Evolutionary conservation across 2,113 vertebrate species (phyloP).

Genomic region (Holacanthus passer): DNA sequence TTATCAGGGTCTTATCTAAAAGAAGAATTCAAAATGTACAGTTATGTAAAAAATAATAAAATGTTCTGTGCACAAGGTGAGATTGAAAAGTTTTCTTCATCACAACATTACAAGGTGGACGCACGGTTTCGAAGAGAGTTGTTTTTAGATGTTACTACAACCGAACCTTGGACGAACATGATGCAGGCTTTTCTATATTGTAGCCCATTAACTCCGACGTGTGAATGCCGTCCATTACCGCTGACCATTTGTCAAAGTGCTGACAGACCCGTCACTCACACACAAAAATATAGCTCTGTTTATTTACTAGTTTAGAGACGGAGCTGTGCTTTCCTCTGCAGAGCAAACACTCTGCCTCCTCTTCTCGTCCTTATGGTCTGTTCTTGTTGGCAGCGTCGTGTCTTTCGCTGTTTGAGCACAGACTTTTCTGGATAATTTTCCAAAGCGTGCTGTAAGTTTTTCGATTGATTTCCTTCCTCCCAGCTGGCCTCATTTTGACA

Average conservation of each 20-base stretch:
- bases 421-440: constrained; percentile 32
- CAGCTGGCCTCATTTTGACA: constrained; percentile 35
- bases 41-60: no score
- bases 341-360: constrained; percentile 24
- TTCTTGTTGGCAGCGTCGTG: constrained; percentile 34
- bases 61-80: neutral
- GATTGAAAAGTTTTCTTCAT: neutral
- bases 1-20: neutral
- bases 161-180: neutral
- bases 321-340: constrained; percentile 8
- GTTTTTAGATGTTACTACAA: neutral
- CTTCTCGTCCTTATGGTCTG: constrained; percentile 21
- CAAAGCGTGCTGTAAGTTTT: constrained; percentile 29
- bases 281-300: constrained; percentile 11
- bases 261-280: neutral
- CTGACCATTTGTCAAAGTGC: neutral
- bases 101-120: neutral
- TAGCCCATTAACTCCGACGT: neutral
- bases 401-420: constrained; percentile 38
- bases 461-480: constrained; percentile 30
- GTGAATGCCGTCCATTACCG: neutral
- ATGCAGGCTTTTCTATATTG: neutral
- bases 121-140: neutral
- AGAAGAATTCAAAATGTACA: neutral
- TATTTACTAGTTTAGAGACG: constrained; percentile 7